Conservation (phyloP, 2,888 invertebrate genomes). For the Choreutis nemorana region DNA sequence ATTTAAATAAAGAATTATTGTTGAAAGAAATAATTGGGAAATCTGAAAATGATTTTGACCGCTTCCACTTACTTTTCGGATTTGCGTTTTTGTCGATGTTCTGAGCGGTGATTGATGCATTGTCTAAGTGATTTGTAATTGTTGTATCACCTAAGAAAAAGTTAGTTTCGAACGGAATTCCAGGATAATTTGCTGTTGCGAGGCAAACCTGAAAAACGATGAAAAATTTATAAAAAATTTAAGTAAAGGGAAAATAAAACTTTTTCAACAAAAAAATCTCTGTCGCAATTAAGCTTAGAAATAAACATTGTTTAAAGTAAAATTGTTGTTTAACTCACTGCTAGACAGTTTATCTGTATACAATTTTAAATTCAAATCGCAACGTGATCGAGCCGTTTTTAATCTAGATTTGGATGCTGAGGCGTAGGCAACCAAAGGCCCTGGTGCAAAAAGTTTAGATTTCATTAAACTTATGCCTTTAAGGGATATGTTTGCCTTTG, state of each 20-base stretch:
- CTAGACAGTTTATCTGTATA: too few species aligned
- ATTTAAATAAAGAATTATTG: neutral
- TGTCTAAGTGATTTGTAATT: conserved; percentile 26
- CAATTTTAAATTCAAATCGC: too few species aligned
- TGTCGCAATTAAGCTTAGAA: neutral
- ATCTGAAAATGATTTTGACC: too few species aligned
- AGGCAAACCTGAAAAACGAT: conserved; percentile 66
- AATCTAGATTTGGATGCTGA: too few species aligned
- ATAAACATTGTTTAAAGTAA: too few species aligned
- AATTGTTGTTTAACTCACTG: too few species aligned
- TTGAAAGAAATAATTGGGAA: neutral
- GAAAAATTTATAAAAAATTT: conserved; percentile 2
- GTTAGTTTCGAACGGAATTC: conserved; percentile 54
- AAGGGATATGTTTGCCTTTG: too few species aligned
- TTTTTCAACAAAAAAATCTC: neutral
- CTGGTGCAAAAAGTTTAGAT: too few species aligned
- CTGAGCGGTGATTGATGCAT: conserved; percentile 29
- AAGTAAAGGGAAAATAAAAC: conserved; percentile 2
- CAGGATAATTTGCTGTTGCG: conserved; percentile 83
- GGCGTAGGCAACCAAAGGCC: too few species aligned
- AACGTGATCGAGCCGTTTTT: too few species aligned
- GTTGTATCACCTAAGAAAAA: conserved; percentile 41
- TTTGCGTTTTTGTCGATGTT: conserved; percentile 28
- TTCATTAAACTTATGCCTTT: too few species aligned
- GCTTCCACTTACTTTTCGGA: conserved; percentile 32